Evolutionary conservation across 2,113 vertebrate species (phyloP), one percentile per base, ranked within the genome.

Genomic region (Phaetusa simplex): DNA sequence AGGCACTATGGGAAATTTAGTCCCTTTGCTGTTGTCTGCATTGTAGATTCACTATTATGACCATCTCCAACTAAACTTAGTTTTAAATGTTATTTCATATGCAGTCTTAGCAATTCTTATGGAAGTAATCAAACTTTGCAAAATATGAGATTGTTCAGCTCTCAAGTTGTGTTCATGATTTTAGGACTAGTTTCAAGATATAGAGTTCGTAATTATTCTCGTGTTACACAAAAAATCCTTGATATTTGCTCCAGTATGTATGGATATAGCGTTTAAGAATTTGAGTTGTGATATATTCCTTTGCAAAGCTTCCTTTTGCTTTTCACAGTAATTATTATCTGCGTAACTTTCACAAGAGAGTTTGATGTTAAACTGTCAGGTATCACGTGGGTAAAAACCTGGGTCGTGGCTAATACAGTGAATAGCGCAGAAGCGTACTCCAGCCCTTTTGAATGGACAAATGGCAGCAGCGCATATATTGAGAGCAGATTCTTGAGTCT

Each of bases 331-430:
- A 34, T 24, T 38, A 12, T 66, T 90, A 27, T 8, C 26, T 77
- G 40, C 21, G 29, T 56, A 88, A 49, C 13, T 88, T 85, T 80
- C 71, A 66, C 6, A n/a, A 40, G 8, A 69, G 6, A 17, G 2
- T 77, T 83, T 52, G 21, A 38, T 50, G 11, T 58, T 78, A 76
- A 71, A 62, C n/a, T 50, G 17, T 26, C 14, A 14, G 18, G 50
- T 14, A n/a, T 3, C 5, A 22, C 0, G 0, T 3, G 1, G 9
- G 11, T 77, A 56, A 92, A 93, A 92, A 49, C 3, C 8, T 69
- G 30, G 40, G 53, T 93, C 32, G 52, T 11, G 6, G 27, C 20
- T 83, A 66, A 77, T 16, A 43, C 3, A 58, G 40, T 45, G 21
- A 90, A 88, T 22, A 83, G 8, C 38, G 50, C 50, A 73, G 47